phyloP scores from a whole-genome alignment of 1,140 invertebrate species.

The Drosophila insularis region DNA sequence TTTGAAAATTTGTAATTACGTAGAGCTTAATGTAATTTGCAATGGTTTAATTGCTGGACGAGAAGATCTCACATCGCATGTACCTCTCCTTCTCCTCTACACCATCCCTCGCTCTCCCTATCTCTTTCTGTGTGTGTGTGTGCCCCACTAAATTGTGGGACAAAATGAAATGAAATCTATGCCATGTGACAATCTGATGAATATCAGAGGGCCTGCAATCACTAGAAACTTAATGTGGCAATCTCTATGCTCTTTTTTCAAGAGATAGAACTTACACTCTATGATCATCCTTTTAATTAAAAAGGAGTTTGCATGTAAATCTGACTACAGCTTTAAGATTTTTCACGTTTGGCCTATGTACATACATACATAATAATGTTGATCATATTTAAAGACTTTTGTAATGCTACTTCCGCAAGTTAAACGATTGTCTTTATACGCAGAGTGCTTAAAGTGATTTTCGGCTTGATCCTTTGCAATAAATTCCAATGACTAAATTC shows the following conservation, averaged over 20 bases:
- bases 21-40: constrained; percentile 57
- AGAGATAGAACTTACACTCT: too few relatives aligned
- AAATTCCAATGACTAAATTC: too few relatives aligned
- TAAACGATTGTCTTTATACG: too few relatives aligned
- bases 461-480: too few relatives aligned
- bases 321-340: too few relatives aligned
- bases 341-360: too few relatives aligned
- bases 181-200: constrained; percentile 33
- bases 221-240: not conserved
- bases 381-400: too few relatives aligned
- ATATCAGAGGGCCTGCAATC: constrained; percentile 16
- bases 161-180: constrained; percentile 22
- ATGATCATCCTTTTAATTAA: too few relatives aligned
- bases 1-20: constrained; percentile 59
- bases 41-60: constrained; percentile 57
- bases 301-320: too few relatives aligned
- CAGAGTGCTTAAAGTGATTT: too few relatives aligned
- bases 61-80: constrained; percentile 31
- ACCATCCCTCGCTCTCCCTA: not conserved
- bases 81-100: not conserved
- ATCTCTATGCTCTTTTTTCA: not conserved
- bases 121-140: not conserved
- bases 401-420: too few relatives aligned
- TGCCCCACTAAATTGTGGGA: constrained; percentile 39
- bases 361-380: too few relatives aligned